phyloP scores from a whole-genome alignment of 2,888 invertebrate genomes.

The Lasioglossum morio region DNA sequence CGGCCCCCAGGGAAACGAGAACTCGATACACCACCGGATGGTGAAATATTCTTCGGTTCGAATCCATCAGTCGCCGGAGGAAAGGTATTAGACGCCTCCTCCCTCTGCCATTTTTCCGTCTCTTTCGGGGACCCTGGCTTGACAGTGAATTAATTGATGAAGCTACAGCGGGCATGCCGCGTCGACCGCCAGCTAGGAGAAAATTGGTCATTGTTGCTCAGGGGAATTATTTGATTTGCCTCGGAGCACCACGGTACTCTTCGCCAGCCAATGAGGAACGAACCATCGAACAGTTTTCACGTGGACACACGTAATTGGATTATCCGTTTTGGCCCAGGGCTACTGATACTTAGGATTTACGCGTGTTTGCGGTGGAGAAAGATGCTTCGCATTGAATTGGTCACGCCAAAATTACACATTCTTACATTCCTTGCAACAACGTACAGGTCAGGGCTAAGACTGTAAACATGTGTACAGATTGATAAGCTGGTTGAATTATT shows the following conservation, averaged over 20 bases:
- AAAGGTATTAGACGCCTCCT: background rate
- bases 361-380: too few relatives aligned
- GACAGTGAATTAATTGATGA: conserved; percentile 22
- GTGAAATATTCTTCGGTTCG: conserved; percentile 48
- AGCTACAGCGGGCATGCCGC: background rate
- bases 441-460: too few relatives aligned
- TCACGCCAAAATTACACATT: background rate
- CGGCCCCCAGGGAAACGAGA: conserved; percentile 8
- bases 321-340: background rate
- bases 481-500: too few relatives aligned
- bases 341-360: background rate
- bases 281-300: background rate
- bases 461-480: too few relatives aligned
- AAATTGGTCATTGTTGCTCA: background rate
- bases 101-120: background rate
- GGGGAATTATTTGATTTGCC: background rate
- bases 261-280: background rate
- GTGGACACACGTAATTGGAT: background rate
- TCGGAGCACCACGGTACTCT: background rate
- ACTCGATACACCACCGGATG: conserved; percentile 16
- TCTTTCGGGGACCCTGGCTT: background rate
- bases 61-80: background rate
- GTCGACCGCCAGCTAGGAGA: background rate
- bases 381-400: background rate
- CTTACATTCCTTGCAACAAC: background rate